Conservation (phyloP, 2,797 vertebrate genomes). For the Artibeus jamaicensis region DNA sequence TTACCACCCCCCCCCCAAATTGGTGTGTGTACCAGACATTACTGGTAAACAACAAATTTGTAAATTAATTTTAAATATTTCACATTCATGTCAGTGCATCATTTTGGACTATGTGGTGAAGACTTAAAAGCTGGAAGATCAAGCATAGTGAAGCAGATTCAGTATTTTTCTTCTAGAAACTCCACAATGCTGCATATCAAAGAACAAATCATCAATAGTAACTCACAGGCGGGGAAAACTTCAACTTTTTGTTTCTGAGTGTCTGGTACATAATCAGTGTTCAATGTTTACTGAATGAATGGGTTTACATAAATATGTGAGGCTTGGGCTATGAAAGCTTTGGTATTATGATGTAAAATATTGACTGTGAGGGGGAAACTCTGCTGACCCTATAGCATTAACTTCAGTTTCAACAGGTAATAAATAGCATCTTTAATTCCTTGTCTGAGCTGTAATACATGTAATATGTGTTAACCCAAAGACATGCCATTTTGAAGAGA, state of each 20-base stretch:
- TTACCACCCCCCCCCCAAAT: background rate
- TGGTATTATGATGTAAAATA: background rate
- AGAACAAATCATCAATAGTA: background rate
- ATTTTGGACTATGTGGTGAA: background rate
- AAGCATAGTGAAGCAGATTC: background rate
- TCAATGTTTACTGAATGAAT: background rate
- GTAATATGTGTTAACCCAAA: background rate
- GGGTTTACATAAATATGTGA: background rate
- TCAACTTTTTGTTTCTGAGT: background rate
- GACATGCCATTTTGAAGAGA: background rate
- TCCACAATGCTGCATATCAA: background rate
- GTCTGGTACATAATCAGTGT: background rate
- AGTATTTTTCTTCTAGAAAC: conserved; percentile 35
- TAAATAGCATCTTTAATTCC: background rate
- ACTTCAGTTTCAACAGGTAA: background rate
- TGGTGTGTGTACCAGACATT: background rate
- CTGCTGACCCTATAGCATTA: background rate
- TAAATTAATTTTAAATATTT: conserved; percentile 43
- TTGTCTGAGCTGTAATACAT: background rate
- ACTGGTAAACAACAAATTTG: conserved; percentile 47
- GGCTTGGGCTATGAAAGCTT: background rate
- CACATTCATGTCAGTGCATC: background rate
- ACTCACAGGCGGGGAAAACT: background rate
- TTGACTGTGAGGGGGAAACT: background rate
- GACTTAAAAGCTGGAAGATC: background rate